Evolutionary conservation across 2,113 vertebrate genomes (phyloP).

Genomic region (Trematomus loennbergii): DNA sequence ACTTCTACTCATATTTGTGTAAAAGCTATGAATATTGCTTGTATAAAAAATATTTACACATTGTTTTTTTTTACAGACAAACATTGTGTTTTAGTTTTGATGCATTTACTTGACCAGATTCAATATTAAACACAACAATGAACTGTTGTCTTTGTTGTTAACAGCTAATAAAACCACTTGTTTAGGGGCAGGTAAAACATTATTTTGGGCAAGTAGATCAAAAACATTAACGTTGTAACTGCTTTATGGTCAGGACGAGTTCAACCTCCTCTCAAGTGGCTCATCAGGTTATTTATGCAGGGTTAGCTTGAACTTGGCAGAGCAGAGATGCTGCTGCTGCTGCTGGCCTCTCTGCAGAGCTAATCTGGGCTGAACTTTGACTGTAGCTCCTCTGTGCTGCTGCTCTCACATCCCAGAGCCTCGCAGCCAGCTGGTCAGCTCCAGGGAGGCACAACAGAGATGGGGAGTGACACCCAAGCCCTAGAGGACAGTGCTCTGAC

Average conservation of each 20-base stretch:
- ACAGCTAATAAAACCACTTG: too few species aligned
- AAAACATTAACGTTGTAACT: too few species aligned
- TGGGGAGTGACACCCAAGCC: slow-evolving; percentile 80
- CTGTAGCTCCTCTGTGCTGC: slow-evolving; percentile 72
- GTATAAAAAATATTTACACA: neutral
- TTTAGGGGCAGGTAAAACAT: too few species aligned
- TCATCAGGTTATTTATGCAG: slow-evolving; percentile 51
- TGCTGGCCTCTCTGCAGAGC: slow-evolving; percentile 47
- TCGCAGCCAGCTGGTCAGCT: slow-evolving; percentile 79
- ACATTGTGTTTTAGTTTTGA: too few species aligned
- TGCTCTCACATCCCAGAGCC: slow-evolving; percentile 64
- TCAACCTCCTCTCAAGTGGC: slow-evolving; percentile 30
- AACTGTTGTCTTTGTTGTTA: too few species aligned
- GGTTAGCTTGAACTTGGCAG: slow-evolving; percentile 41
- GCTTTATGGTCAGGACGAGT: neutral
- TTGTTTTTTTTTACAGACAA: too few species aligned
- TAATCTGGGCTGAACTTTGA: slow-evolving; percentile 70
- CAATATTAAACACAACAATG: too few species aligned
- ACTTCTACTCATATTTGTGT: neutral
- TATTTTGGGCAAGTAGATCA: too few species aligned
- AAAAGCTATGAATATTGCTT: neutral
- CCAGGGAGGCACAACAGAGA: slow-evolving; percentile 78
- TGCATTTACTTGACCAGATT: too few species aligned
- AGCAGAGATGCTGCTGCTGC: slow-evolving; percentile 27
- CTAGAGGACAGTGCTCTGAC: slow-evolving; percentile 80